Percentiles rank a stretch among this genome's conserved stretches.
These are phyloP conservation scores for Wiebesia pumilae DNA, from an alignment of 1,140 invertebrate species.

Conservation along the genomic window DNA sequence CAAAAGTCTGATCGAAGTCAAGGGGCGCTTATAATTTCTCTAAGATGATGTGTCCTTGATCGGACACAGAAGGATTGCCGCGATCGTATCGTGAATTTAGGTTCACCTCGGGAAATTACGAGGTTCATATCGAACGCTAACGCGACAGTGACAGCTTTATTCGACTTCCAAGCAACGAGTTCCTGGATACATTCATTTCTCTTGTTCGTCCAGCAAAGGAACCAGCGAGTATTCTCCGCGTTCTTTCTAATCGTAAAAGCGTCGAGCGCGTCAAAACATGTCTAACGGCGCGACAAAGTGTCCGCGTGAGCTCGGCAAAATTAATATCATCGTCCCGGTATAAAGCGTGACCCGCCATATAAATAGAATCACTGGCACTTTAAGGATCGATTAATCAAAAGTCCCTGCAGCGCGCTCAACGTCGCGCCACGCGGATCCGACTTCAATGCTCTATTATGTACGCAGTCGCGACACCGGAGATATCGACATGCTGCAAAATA, in stretches of 20 bases:
- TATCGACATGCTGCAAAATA: not conserved
- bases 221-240: not conserved
- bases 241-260: not conserved
- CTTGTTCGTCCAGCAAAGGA: not conserved
- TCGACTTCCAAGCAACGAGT: not conserved
- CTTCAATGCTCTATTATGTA: not conserved
- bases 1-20: too few relatives aligned
- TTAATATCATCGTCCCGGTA: not conserved
- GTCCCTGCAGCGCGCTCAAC: not conserved
- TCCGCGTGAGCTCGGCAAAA: not conserved
- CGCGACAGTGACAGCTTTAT: not conserved
- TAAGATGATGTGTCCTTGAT: not conserved
- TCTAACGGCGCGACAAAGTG: not conserved
- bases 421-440: too few relatives aligned
- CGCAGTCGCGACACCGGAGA: not conserved
- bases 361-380: not conserved
- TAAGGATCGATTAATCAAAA: slow-evolving; percentile 23
- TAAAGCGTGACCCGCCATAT: not conserved
- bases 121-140: not conserved
- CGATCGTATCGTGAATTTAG: not conserved
- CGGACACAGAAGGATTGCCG: not conserved
- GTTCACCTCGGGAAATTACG: not conserved
- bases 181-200: too few relatives aligned
- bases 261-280: not conserved
- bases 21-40: too few relatives aligned